Evolutionary conservation across 2,888 invertebrate species (phyloP), one percentile per base, ranked within the genome.

Genomic region (Tachina lurida): DNA sequence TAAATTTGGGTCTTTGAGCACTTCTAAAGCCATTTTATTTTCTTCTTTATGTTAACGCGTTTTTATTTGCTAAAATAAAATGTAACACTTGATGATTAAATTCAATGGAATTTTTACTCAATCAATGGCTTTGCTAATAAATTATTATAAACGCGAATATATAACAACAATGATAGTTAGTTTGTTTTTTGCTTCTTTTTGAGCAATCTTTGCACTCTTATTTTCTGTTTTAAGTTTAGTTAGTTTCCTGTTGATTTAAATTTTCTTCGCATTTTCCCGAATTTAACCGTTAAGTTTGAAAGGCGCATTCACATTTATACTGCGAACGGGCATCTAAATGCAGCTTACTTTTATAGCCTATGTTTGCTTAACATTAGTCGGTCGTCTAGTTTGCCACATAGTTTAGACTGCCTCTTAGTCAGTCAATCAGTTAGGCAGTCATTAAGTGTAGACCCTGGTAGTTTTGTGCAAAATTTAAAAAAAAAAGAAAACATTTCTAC

Each of bases 1-100:
- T 70, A 92, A 67, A 45, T 90, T 87, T n/a, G 92, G 90, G 84
- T 93, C 93, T 87, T 91, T 91, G 68, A 92, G 88, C 87, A 92
- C 89, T 88, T 93, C 93, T 88, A 92, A 81, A 88, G 89, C 87
- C 90, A 90, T 31, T 31, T 31, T 91, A n/a, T n/a, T n/a, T n/a
- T 84, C 77, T 76, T 31, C 31, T 31, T 43, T 12, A 12, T 58
- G 13, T 22, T 19, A 8, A 15, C n/a, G 17, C 43, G 41, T 41
- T 15, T 60, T 67, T 68, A 54, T 81, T n/a, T 65, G 10, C 49
- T 52, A n/a, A 67, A 58, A 43, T 65, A 22, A 67, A n/a, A 47
- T 49, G 62, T 39, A 80, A 78, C 77, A 78, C 74, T 82, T 47
- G 60, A 58, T 47, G 60, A 58, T 54, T 71, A 49, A 81, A 81